Evolutionary conservation across 2,113 vertebrate genomes (phyloP), one percentile per base, ranked within the genome.

Genomic region (Scalopus aquaticus): DNA sequence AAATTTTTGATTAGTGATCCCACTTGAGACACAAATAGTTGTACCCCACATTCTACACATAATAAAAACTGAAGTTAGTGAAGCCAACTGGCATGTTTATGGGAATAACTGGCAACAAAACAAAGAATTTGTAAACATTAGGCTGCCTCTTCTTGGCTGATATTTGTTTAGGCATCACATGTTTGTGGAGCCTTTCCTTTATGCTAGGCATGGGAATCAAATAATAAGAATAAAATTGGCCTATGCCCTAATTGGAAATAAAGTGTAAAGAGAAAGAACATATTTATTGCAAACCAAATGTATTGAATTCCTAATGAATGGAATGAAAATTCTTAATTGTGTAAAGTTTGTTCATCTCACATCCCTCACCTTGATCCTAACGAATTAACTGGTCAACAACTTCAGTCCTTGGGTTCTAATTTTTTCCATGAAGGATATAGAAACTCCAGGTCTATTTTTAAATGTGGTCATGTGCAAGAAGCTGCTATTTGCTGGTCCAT

Each of bases 251-350:
- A 30, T 0, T 78, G 37, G 16, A 62, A 94, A 73, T n/a, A 58
- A 93, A 96, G 26, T 30, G 60, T 4, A 81, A 2, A 44, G 5
- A 8, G 7, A 19, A 81, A 69, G 17, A 88, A 42, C 2, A 22
- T 6, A 46, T 39, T 37, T 76, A 67, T 28, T 51, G 62, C 28
- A 88, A 93, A 65, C 22, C 54, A 88, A 88, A 79, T 30, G 9
- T 30, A 19, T 4, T 82, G 35, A 30, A 56, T n/a, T 87, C n/a
- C 65, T 58, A 58, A 72, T 11, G 1, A 22, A 10, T 24, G 67
- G 76, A 95, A 42, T 46, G 91, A 86, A 94, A 84, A n/a, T 73
- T 49, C 58, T 67, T 83, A 79, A 69, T 28, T 82, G 32, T 22
- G 7, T 67, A 58, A 7, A 51, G 22, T 22, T 64, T 76, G 20